phyloP scores from a whole-genome alignment of 2,797 vertebrate species.

The Aselliscus stoliczkanus region DNA sequence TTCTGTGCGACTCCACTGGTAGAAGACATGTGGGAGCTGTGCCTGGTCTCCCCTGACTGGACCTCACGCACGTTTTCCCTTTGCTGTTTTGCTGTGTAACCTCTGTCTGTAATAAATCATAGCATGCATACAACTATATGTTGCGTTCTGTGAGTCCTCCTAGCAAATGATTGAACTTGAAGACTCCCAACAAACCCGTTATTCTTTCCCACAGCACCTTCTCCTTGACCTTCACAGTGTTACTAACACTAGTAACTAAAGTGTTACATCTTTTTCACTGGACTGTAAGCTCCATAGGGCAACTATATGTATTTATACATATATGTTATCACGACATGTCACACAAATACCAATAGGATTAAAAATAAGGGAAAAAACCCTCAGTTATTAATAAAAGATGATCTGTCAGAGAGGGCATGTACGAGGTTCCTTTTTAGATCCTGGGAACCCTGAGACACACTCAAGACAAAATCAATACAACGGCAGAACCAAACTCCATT shows the following conservation, averaged over 20 bases:
- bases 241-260: neutral
- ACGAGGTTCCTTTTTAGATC: neutral
- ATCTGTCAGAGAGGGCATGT: neutral
- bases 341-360: neutral
- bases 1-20: accelerated
- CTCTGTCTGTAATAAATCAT: neutral
- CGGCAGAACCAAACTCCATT: neutral
- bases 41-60: neutral
- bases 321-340: neutral
- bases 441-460: neutral
- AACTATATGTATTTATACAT: neutral
- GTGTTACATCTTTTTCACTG: neutral
- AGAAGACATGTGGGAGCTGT: neutral
- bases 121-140: neutral
- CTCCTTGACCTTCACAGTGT: neutral
- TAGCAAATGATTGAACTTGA: neutral
- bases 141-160: neutral
- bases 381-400: neutral
- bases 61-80: no score
- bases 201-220: neutral
- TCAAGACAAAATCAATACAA: neutral
- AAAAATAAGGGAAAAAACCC: neutral
- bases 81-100: neutral
- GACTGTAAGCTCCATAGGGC: neutral
- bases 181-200: neutral